Evolutionary conservation across 2,113 vertebrate species (phyloP).

Genomic region (Lonchura striata): DNA sequence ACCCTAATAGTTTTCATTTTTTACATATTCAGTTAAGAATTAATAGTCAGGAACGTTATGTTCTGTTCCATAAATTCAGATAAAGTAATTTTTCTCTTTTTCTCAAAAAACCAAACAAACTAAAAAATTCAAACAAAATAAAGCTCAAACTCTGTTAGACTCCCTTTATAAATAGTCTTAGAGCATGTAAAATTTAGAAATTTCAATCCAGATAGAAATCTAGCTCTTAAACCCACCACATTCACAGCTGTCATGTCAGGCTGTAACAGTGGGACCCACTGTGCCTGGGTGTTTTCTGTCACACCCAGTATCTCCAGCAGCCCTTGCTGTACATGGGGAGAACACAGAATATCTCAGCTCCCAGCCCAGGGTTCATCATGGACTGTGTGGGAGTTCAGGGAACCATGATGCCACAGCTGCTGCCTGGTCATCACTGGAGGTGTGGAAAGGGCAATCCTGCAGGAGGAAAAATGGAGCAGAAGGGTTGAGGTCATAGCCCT

Average conservation of each 20-base stretch:
- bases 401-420: not conserved
- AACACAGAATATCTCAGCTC: not conserved
- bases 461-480: not conserved
- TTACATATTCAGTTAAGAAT: not conserved
- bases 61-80: not conserved
- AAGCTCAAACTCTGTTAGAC: not conserved
- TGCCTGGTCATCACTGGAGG: not conserved
- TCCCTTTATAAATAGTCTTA: not conserved
- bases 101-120: not conserved
- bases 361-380: not conserved
- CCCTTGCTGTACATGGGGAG: not conserved
- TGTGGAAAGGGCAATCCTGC: rapidly evolving
- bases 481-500: not conserved
- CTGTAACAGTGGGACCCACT: not conserved
- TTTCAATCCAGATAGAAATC: not conserved
- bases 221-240: not conserved
- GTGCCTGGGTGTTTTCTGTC: not conserved
- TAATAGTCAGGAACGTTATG: not conserved
- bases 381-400: not conserved
- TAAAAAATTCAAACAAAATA: not conserved
- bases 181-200: not conserved
- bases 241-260: not conserved
- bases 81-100: not conserved
- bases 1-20: not conserved
- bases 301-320: not conserved